Base-by-base conservation (phyloP, 2,797 vertebrate species). In the Myotis vivesi region DNA sequence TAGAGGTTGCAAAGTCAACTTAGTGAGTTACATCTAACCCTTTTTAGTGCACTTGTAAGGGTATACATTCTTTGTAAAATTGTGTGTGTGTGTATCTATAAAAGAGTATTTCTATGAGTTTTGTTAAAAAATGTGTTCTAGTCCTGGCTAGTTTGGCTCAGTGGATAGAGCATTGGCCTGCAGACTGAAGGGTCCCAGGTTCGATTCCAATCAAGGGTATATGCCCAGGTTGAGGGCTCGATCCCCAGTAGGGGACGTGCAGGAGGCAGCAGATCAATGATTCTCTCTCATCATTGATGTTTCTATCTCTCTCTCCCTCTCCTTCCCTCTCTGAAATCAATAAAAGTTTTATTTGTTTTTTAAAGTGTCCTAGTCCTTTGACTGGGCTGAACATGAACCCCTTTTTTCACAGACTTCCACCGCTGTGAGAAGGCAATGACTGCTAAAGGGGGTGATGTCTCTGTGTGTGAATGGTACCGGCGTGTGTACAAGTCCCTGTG, bases 401-500 rank as follows among this genome's bases (percentile, higher is more conserved):
- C 30, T 95, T 77, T 94, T 51, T 95, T 97, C 95, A 94, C 94
- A 99, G 99, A 99, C 97, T 99, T 96, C 82, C 97, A 99, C 93
- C 98, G 99, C 97, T 99, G 99, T 95, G 98, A 99, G 97, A 99
- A 99, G 98, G 97, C 98, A 28, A 98, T 99, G 98, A 98, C 95
- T 0, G 97, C 98, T 25, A 99, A 99, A 98, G 99, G 98, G n/a
- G 97, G 98, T 2, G 99, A 99, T 91, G 95, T 86, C 3, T 89
- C 98, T 1, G 98, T 99, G 0, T 99, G 99, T 53, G 98, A 99
- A 15, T 99, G 99, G 99, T 99, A 99, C 97, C 97, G 57, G 73
- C 98, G 99, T 84, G 99, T 99, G 85, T 99, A 99, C 98, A 98
- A 97, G 51, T 99, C 99, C 22, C 96, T 99, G 72, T 99, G 99